A percentile compares a stretch with the other conserved stretches of the same genome.
Conservation (phyloP, 2,888 invertebrate genomes). For the Heliothis peltigera region DNA sequence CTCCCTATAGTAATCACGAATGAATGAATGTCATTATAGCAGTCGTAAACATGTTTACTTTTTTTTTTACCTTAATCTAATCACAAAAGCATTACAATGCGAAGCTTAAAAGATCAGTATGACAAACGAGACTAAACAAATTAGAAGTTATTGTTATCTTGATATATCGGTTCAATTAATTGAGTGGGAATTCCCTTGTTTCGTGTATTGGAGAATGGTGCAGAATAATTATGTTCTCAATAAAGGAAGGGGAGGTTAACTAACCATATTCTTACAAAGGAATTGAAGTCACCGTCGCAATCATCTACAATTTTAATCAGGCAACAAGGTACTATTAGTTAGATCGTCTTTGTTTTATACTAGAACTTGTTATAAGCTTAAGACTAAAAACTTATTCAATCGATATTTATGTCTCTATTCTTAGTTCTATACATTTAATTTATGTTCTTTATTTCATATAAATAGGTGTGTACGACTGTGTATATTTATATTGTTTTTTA, state of each 20-base stretch:
- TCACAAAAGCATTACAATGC: slow-evolving; percentile 18
- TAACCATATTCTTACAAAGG: background rate
- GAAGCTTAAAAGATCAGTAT: slow-evolving; percentile 17
- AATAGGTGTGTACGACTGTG: background rate
- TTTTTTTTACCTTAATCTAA: slow-evolving; percentile 20
- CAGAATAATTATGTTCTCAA: background rate
- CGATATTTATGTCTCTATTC: background rate
- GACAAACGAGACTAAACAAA: slow-evolving; percentile 15
- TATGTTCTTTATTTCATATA: slow-evolving; percentile 1
- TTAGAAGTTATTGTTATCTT: slow-evolving; percentile 4
- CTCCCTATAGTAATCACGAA: background rate
- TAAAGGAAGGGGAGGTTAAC: background rate
- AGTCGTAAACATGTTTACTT: slow-evolving; percentile 16
- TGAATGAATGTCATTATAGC: slow-evolving; percentile 5
- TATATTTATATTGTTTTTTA: background rate
- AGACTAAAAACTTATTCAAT: background rate
- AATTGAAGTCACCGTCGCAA: background rate
- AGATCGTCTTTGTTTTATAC: background rate
- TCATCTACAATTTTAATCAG: slow-evolving; percentile 1
- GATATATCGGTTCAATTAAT: slow-evolving; percentile 11
- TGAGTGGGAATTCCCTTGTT: background rate
- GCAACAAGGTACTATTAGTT: background rate
- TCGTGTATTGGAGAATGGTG: slow-evolving; percentile 5
- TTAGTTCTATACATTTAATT: background rate
- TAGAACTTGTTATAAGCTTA: background rate